Conservation (phyloP, 92 coral and sea anemone species). For the Phymanthus crucifer region DNA sequence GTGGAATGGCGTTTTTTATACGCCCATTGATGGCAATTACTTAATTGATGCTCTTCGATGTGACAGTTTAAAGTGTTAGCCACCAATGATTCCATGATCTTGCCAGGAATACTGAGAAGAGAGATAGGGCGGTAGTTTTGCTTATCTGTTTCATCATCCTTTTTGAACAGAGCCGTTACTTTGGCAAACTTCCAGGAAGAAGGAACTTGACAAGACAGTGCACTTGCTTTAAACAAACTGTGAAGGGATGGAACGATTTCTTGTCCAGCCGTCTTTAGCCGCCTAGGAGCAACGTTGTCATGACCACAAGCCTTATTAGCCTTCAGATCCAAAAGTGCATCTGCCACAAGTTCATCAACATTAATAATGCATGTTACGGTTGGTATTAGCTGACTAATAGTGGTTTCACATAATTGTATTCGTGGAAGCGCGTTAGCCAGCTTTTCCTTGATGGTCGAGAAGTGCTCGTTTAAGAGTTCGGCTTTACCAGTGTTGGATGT, state of each 20-base stretch:
- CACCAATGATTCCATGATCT: constrained; percentile 30
- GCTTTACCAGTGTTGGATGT: constrained; percentile 40
- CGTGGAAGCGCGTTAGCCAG: constrained; percentile 14
- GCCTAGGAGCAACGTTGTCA: constrained; percentile 33
- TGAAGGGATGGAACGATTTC: too few relatives aligned
- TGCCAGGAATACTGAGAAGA: constrained; percentile 37
- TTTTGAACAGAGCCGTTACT: constrained; percentile 31
- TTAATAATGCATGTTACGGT: too few relatives aligned
- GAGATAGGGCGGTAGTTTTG: constrained; percentile 45
- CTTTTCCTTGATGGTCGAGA: constrained; percentile 39
- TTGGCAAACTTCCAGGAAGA: constrained; percentile 37
- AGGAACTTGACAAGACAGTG: too few relatives aligned
- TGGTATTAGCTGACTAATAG: constrained; percentile 30
- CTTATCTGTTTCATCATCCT: constrained; percentile 41
- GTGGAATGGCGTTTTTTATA: constrained; percentile 8
- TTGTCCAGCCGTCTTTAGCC: constrained; percentile 31
- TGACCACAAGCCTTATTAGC: too few relatives aligned
- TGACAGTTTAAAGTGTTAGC: not conserved
- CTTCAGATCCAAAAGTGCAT: too few relatives aligned
- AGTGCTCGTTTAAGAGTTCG: constrained; percentile 34
- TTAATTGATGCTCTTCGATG: not conserved
- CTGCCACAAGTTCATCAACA: too few relatives aligned
- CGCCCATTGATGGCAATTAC: constrained; percentile 15
- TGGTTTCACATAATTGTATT: not conserved
- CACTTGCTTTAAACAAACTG: too few relatives aligned